phyloP scores from a whole-genome alignment of 2,797 vertebrate species.

The Denticeps clupeoides region DNA sequence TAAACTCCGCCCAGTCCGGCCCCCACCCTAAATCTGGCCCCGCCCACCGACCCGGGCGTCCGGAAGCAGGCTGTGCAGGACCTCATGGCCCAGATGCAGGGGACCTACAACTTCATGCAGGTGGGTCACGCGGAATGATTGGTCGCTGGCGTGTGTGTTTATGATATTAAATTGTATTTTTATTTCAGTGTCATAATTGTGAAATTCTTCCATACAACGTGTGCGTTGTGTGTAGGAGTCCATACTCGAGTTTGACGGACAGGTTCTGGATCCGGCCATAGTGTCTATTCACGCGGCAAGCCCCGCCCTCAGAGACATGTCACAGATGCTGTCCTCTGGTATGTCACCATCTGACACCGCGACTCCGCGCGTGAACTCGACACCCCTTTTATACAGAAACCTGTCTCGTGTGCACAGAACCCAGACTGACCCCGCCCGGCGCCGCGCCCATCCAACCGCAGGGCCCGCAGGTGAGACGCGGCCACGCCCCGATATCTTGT shows the following conservation, averaged over 20 bases:
- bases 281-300: slow-evolving; percentile 97
- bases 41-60: slow-evolving; percentile 75
- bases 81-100: slow-evolving; percentile 98
- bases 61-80: slow-evolving; percentile 91
- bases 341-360: slow-evolving; percentile 7
- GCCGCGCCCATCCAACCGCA: slow-evolving; percentile 76
- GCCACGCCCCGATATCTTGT: neutral
- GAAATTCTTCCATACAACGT: neutral
- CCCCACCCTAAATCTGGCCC: too few relatives aligned
- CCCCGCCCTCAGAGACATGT: slow-evolving; percentile 74
- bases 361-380: too few relatives aligned
- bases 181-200: neutral
- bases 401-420: too few relatives aligned
- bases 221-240: slow-evolving; percentile 66
- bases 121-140: too few relatives aligned
- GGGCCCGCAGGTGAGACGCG: slow-evolving; percentile 71
- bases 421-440: slow-evolving; percentile 75
- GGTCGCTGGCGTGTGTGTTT: neutral
- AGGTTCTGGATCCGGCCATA: slow-evolving; percentile 90
- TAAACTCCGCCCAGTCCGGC: slow-evolving; percentile 52
- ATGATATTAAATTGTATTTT: too few relatives aligned
- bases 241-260: slow-evolving; percentile 95
- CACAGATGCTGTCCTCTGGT: slow-evolving; percentile 80
- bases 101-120: slow-evolving; percentile 98
- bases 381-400: too few relatives aligned